Conservation (phyloP, 2,888 invertebrate species). For the Callyntrura guangdongensis region DNA sequence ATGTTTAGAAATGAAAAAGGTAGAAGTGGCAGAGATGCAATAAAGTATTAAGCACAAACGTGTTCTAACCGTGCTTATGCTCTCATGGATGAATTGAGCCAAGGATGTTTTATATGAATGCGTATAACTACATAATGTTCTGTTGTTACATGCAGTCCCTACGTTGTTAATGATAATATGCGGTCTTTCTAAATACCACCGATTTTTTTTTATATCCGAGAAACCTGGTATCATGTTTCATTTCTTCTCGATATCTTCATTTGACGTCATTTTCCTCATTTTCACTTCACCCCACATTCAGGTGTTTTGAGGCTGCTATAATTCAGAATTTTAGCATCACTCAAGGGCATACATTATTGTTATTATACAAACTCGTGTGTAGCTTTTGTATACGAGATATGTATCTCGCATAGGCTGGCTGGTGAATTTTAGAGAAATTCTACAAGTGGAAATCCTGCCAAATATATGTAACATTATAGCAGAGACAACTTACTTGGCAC, state of each 20-base stretch:
- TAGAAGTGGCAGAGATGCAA: neutral
- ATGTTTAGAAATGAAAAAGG: too few species aligned
- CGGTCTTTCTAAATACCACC: conserved; percentile 13
- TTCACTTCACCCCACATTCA: conserved; percentile 21
- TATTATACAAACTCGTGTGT: too few species aligned
- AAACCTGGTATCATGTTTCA: conserved; percentile 9
- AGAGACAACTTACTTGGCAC: conserved; percentile 49
- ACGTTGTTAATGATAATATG: conserved; percentile 15
- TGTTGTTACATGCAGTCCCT: neutral
- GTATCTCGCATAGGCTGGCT: neutral
- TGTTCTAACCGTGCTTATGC: too few species aligned
- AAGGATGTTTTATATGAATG: too few species aligned
- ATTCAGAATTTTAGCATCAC: too few species aligned
- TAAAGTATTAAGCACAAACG: neutral
- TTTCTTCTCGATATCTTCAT: neutral
- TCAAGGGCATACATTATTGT: neutral
- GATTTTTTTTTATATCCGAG: neutral
- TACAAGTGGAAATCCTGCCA: conserved; percentile 23
- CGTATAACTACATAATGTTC: neutral
- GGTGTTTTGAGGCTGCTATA: neutral
- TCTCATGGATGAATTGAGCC: too few species aligned
- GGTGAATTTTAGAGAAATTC: neutral
- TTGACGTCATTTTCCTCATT: conserved; percentile 30
- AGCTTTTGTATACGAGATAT: neutral
- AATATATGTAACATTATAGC: neutral